Evolutionary conservation across 2,797 vertebrate genomes (phyloP).

Genomic region (Acipenser ruthenus): DNA sequence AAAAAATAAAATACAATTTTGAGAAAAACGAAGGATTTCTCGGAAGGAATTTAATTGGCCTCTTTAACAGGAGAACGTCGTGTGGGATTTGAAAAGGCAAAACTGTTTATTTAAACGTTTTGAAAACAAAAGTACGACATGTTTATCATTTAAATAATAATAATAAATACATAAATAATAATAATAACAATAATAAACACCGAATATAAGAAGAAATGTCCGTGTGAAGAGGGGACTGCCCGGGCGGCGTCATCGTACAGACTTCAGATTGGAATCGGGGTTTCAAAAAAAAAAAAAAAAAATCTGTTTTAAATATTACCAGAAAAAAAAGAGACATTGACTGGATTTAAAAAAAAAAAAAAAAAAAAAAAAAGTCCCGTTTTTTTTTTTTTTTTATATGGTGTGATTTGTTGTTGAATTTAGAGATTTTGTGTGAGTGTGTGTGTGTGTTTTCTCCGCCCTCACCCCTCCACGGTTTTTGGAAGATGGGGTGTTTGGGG

Average conservation of each 20-base stretch:
- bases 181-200: constrained; percentile 6
- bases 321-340: too few species aligned
- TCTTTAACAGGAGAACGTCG: constrained; percentile 16
- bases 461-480: too few species aligned
- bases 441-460: too few species aligned
- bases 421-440: too few species aligned
- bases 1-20: constrained; percentile 21
- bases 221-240: constrained; percentile 41
- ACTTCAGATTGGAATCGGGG: too few species aligned
- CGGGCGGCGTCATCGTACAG: constrained; percentile 42
- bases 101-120: constrained; percentile 31
- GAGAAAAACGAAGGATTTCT: constrained; percentile 45
- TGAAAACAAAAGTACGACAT: background rate
- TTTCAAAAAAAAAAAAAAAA: too few species aligned
- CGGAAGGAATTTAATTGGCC: constrained; percentile 40
- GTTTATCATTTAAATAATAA: constrained; percentile 3
- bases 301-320: constrained; percentile 24
- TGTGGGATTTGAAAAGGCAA: constrained; percentile 27
- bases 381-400: too few species aligned
- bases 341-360: too few species aligned
- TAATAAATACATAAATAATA: background rate
- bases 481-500: constrained; percentile 90
- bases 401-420: too few species aligned
- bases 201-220: constrained; percentile 49
- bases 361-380: too few species aligned